Evolutionary conservation across 2,797 vertebrate species (phyloP).

Genomic region (Podarcis lilfordi): DNA sequence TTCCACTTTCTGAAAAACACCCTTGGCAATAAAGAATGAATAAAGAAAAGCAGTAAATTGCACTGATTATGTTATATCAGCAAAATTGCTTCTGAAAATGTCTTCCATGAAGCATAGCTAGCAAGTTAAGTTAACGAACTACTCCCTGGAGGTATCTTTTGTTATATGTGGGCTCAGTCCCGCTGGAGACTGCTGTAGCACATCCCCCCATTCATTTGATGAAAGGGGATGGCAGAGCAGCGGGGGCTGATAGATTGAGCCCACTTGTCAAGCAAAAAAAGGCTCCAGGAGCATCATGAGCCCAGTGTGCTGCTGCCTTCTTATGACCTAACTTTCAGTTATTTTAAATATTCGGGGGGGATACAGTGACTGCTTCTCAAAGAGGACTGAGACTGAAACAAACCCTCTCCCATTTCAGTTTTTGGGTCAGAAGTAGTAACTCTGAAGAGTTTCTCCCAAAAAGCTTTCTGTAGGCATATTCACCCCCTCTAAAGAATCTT

Average conservation of each 20-base stretch:
- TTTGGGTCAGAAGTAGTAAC: background rate
- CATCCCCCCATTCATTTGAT: slow-evolving; percentile 1
- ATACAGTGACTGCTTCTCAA: background rate
- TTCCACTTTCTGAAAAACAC: background rate
- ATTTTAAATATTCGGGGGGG: background rate
- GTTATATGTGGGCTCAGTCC: background rate
- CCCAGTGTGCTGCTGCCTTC: background rate
- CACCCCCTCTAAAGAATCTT: background rate
- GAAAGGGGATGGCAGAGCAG: slow-evolving; percentile 5
- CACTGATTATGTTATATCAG: slow-evolving; percentile 22
- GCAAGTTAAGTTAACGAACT: background rate
- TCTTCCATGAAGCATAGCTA: background rate
- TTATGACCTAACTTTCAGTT: slow-evolving; percentile 6
- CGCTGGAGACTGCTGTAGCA: background rate
- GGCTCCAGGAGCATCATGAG: background rate
- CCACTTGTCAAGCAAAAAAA: slow-evolving; percentile 13
- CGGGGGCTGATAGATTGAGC: background rate
- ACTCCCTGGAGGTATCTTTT: background rate
- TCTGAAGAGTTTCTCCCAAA: background rate
- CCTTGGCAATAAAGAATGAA: slow-evolving; percentile 23
- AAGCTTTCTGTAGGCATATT: background rate
- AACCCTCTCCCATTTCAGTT: background rate
- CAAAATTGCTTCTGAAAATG: slow-evolving; percentile 26
- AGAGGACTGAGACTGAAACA: background rate
- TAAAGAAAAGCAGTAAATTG: slow-evolving; percentile 15